Base-by-base conservation (phyloP, 2,888 invertebrate species). In the Andrena bicolor region DNA sequence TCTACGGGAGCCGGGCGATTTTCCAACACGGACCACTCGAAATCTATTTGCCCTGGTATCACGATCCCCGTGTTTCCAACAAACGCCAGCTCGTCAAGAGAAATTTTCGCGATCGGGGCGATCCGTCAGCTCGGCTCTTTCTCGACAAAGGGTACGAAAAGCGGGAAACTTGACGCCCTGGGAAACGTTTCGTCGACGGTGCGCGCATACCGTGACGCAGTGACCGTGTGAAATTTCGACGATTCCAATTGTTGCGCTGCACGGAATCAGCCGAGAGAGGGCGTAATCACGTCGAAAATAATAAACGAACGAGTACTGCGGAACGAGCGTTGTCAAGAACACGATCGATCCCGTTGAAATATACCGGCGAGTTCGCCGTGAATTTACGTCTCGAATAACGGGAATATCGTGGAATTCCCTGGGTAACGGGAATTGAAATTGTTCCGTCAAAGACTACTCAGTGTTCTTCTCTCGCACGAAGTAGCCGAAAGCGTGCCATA, bases 31-130 rank as follows among this genome's bases (percentile, higher is more conserved):
- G 63, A 80, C 71, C 26, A 32, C 48, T 58, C 74, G 60, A 53
- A 56, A 72, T 51, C 32, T 70, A 72, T 60, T 80, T 53, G 64
- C 28, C 8, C 58, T 26, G 53, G 63, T 64, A 74, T 71, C 70
- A 26, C 71, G 66, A 71, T 64, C 76, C 23, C 41, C 65, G 28
- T 26, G 26, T 60, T 23, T 68, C 66, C 72, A 23, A 71, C 56
- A 69, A 78, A 75, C 32, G 60, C 32, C 16, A 35, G 64, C 64
- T 48, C 75, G 77, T 83, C 77, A 77, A 82, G 70, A 70, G 82
- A 73, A 65, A 69, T 60, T 60, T 16, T 7, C 35, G 23, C 65
- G 70, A 70, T 83, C 71, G 63, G 48, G 49, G 58, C 68, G 26
- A 76, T 71, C 70, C 58, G 73, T 74, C 66, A 23, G 41, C 48